Base-by-base conservation (phyloP, 2,888 invertebrate species). In the Calameuta idolon region DNA sequence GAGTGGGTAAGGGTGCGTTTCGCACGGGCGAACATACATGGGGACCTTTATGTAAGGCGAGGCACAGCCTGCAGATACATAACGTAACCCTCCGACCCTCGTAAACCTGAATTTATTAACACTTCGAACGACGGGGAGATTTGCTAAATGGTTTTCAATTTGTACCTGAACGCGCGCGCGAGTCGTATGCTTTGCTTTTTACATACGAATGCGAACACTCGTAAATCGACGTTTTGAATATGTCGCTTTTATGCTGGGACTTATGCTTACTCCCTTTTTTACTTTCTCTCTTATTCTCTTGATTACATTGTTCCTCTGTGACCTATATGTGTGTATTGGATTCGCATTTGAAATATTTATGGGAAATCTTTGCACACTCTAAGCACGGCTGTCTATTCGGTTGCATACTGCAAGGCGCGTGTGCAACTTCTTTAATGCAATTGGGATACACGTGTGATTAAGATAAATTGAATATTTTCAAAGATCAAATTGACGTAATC, bases 71-170 rank as follows among this genome's bases (percentile, higher is more conserved):
- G 81, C 83, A 86, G 85, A 87, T 74, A 74, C 74, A 74, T 74
- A 74, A 74, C 74, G 73, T 78, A 76, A 78, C 78, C 78, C 78
- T 78, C 82, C 83, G 78, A 81, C 82, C 85, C 87, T 89, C 88
- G 89, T 91, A 91, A 91, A 91, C 89, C 89, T 85, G 89, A 91
- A 91, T 91, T 91, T 91, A 91, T 91, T 91, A 91, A 91, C 90
- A 91, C 90, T 89, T 85, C 79, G 85, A 87, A 86, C 86, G 89
- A 85, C 83, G 82, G 84, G 86, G 89, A 90, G 90, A 91, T 90
- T 90, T 89, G 88, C 87, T 86, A 89, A 91, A 91, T 91, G 91
- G 91, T 91, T 91, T 91, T 91, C 91, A 91, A 91, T 91, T 91
- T 91, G 91, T 91, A 90, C 88, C 89, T 87, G 83, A 85, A 87